Evolutionary conservation across 2,888 invertebrate species (phyloP).

Genomic region (Acleris holmiana): DNA sequence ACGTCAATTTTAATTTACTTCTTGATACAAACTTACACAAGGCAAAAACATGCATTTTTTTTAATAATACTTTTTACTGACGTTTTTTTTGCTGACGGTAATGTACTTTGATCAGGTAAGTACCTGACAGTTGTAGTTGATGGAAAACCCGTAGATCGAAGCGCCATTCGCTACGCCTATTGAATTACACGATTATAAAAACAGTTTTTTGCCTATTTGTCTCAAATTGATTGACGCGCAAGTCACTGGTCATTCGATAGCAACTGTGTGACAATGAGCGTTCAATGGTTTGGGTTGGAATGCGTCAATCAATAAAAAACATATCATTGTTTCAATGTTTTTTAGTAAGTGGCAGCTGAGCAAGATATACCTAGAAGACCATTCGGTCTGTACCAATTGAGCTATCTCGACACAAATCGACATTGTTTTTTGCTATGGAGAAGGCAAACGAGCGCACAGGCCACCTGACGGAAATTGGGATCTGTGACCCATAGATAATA

Average conservation of each 20-base stretch:
- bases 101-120: constrained; percentile 20
- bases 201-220: constrained; percentile 15
- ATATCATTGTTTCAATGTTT: background rate
- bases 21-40: constrained; percentile 15
- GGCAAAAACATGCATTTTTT: background rate
- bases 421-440: too few relatives aligned
- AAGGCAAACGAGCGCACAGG: too few relatives aligned
- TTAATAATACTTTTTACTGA: background rate
- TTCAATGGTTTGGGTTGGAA: constrained; percentile 18
- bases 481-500: too few relatives aligned
- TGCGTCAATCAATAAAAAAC: constrained; percentile 18
- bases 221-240: constrained; percentile 21
- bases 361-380: background rate
- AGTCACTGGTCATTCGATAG: constrained; percentile 21
- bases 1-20: constrained; percentile 1
- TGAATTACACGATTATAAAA: constrained; percentile 19
- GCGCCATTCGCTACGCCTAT: constrained; percentile 26
- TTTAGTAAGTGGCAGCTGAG: constrained; percentile 6
- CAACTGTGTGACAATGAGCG: constrained; percentile 24
- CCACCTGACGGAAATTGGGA: too few relatives aligned
- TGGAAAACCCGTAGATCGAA: constrained; percentile 25
- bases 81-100: constrained; percentile 20
- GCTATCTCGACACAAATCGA: constrained; percentile 6
- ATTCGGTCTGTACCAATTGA: background rate
- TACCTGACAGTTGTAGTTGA: constrained; percentile 1